Conservation (phyloP, 2,797 vertebrate species). For the Falco cherrug region DNA sequence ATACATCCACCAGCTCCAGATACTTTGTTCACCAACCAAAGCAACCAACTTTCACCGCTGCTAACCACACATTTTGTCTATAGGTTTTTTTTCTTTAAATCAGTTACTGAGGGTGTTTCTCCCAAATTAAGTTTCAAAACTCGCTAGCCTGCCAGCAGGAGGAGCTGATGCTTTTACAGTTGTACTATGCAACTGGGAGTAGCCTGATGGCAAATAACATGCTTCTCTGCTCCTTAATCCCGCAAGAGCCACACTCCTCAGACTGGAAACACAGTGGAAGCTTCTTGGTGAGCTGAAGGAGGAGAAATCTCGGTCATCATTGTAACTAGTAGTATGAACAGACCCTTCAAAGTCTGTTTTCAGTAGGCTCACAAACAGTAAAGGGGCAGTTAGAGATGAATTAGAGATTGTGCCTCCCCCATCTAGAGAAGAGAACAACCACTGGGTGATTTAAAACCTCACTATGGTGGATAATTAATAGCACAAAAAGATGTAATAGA, state of each 20-base stretch:
- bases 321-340: not conserved
- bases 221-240: rapidly evolving
- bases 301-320: not conserved
- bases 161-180: constrained; percentile 39
- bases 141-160: constrained; percentile 39
- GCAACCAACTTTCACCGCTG: not conserved
- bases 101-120: not conserved
- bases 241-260: not conserved
- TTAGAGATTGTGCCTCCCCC: not conserved
- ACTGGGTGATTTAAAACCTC: not conserved
- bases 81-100: not conserved
- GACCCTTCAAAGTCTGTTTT: not conserved
- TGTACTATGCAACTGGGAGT: not conserved
- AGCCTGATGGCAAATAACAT: not conserved
- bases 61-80: not conserved
- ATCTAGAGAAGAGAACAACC: not conserved
- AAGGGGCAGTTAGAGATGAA: not conserved
- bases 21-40: not conserved
- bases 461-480: not conserved
- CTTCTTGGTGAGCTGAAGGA: not conserved
- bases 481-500: not conserved
- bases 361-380: not conserved
- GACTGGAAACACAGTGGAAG: not conserved
- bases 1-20: not conserved
- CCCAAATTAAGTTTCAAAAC: not conserved